phyloP scores from a whole-genome alignment of 2,888 invertebrate species.

The Tachina fera region DNA sequence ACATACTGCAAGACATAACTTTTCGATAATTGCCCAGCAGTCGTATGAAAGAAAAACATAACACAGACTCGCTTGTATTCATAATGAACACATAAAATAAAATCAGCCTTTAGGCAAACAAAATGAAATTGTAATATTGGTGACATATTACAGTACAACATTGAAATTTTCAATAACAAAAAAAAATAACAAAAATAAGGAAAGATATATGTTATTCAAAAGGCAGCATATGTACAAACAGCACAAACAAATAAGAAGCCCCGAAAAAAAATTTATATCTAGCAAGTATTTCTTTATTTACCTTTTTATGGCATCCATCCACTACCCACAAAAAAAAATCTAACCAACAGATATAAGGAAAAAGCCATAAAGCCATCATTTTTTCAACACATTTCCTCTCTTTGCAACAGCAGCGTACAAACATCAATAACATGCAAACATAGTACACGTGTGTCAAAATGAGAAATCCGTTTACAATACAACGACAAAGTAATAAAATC shows the following conservation, averaged over 20 bases:
- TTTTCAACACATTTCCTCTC: neutral
- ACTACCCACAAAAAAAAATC: neutral
- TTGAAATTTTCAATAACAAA: conserved; percentile 21
- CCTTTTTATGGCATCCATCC: conserved; percentile 52
- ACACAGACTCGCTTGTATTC: neutral
- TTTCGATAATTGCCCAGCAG: conserved; percentile 22
- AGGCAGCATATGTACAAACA: conserved; percentile 42
- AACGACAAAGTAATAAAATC: conserved; percentile 48
- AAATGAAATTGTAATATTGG: conserved; percentile 52
- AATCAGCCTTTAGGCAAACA: conserved; percentile 20
- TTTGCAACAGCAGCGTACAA: conserved; percentile 3
- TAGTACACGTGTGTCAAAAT: conserved; percentile 19
- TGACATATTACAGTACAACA: conserved; percentile 53
- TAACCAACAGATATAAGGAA: conserved; percentile 31
- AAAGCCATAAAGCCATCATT: conserved; percentile 46
- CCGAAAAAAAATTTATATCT: conserved; percentile 30
- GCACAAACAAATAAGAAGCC: conserved; percentile 29
- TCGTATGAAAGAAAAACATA: conserved; percentile 5
- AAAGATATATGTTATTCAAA: neutral
- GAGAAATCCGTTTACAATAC: conserved; percentile 43
- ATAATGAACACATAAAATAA: neutral
- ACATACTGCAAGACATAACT: neutral
- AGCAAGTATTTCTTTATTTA: conserved; percentile 56
- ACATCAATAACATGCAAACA: neutral
- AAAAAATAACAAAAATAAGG: too few species aligned